Conservation (phyloP, 2,113 vertebrate species). For the Leucoraja erinaceus region DNA sequence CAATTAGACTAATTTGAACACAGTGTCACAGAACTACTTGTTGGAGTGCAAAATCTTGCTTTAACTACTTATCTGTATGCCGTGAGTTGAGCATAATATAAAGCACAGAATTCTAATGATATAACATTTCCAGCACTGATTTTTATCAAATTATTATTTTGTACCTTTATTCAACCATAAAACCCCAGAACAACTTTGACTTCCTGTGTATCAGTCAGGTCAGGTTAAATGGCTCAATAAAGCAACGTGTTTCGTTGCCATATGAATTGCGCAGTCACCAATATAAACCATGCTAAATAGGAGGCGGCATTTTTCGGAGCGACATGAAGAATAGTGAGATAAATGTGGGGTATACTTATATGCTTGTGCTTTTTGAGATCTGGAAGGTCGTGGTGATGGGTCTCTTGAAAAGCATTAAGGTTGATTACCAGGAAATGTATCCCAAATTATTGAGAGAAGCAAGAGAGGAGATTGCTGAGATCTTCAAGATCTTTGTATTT, state of each 20-base stretch:
- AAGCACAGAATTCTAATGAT: not conserved
- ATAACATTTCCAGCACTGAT: not conserved
- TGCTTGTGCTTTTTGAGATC: not conserved
- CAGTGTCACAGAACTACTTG: not conserved
- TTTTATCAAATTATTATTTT: not conserved
- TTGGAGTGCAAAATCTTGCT: not conserved
- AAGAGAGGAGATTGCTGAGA: no score
- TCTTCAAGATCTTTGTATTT: no score
- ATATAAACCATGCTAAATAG: no score
- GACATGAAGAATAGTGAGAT: no score
- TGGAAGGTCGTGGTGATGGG: not conserved
- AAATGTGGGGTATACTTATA: no score
- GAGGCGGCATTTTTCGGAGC: no score
- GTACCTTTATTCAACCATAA: not conserved
- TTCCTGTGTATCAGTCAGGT: not conserved
- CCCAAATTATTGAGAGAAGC: no score
- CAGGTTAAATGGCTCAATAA: not conserved
- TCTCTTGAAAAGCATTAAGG: no score
- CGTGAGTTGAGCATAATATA: not conserved
- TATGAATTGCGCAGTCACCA: no score
- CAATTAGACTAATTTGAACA: not conserved
- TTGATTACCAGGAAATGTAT: no score
- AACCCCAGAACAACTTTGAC: not conserved
- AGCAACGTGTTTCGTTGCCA: not conserved
- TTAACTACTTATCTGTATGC: not conserved